Percentiles rank a stretch among this genome's conserved stretches.
These are phyloP conservation scores for Myotis daubentonii DNA, from an alignment of 2,797 vertebrate species.

Conservation along the genomic window DNA sequence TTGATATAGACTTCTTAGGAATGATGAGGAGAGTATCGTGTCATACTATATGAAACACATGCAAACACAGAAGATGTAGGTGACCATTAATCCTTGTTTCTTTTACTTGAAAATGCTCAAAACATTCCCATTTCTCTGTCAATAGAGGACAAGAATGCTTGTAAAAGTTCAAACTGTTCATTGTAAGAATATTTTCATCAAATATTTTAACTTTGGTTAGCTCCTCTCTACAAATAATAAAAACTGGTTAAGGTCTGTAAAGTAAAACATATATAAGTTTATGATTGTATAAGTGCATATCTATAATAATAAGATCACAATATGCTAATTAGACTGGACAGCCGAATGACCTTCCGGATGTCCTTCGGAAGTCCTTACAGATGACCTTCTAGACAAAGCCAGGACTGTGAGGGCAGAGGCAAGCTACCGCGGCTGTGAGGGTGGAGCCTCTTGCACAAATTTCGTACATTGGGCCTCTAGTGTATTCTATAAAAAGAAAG, in stretches of 20 bases:
- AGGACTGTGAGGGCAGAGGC: no score
- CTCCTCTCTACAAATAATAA: not conserved
- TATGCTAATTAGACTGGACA: no score
- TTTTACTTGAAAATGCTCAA: not conserved
- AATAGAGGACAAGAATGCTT: not conserved
- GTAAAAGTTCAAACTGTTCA: not conserved
- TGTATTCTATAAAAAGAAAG: not conserved
- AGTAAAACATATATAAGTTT: not conserved
- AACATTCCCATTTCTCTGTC: not conserved
- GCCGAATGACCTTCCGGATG: no score
- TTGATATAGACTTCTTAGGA: not conserved
- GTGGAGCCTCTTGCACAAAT: no score
- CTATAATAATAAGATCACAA: no score
- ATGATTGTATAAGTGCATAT: not conserved
- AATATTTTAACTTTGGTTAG: not conserved
- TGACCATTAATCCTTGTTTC: not conserved
- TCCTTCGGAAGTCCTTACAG: no score
- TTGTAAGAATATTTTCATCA: not conserved
- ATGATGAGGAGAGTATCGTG: not conserved
- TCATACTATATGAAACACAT: not conserved
- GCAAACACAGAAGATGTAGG: not conserved
- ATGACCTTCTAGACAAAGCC: no score
- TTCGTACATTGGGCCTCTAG: no score
- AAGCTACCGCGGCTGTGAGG: no score
- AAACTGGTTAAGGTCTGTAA: not conserved